Evolutionary conservation across 2,113 vertebrate species (phyloP).

Genomic region (Vulpes vulpes): DNA sequence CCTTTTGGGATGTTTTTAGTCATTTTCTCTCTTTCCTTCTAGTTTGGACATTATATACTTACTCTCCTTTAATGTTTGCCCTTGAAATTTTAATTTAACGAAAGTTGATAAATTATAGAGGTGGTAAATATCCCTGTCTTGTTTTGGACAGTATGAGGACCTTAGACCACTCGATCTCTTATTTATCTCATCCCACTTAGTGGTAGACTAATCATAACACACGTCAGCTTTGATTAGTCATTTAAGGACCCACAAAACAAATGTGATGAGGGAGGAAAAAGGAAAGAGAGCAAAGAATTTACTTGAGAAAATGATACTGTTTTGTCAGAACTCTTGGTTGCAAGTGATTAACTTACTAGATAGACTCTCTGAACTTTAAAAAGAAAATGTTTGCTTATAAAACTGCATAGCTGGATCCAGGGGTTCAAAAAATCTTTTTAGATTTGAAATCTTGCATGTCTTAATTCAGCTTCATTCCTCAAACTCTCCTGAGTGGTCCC

Average conservation of each 20-base stretch:
- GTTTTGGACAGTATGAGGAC: not conserved
- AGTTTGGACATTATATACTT: not conserved
- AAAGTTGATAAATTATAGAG: not conserved
- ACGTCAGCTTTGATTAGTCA: not conserved
- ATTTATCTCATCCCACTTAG: not conserved
- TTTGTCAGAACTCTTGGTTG: not conserved
- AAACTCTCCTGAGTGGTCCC: not conserved
- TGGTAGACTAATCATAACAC: not conserved
- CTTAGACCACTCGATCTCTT: not conserved
- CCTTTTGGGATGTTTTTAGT: not conserved
- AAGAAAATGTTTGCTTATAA: not conserved
- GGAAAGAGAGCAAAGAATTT: not conserved
- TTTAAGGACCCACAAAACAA: not conserved
- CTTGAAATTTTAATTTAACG: constrained; percentile 35
- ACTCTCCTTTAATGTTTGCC: not conserved
- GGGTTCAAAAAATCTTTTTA: not conserved
- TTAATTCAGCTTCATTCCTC: not conserved
- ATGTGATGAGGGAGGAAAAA: constrained; percentile 4
- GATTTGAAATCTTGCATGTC: not conserved
- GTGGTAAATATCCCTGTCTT: not conserved
- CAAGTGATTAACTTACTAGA: not conserved
- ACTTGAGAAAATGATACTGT: not conserved
- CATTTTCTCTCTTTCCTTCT: not conserved
- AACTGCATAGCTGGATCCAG: not conserved
- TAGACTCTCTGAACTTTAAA: constrained; percentile 12